Evolutionary conservation across 1,140 invertebrate genomes (phyloP), one percentile per base, ranked within the genome.

Genomic region (Harlomillsia oculata): DNA sequence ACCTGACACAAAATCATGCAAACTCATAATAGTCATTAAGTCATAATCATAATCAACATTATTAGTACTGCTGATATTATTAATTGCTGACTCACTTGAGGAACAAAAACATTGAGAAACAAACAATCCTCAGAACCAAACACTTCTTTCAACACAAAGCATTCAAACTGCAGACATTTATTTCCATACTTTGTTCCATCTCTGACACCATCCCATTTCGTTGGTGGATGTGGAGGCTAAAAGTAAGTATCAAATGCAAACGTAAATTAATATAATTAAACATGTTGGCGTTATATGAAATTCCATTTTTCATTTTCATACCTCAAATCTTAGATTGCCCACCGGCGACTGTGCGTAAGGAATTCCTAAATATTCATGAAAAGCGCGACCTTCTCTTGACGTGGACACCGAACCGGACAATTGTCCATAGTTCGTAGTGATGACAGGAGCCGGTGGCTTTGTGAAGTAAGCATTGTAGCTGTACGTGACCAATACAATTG

Each of bases 341-440:
- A 53, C 14, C 13, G 50, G 50, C 3, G 50, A 25, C 25, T 39
- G 39, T 40, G 50, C 50, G 28, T 25, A 53, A 2, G 36, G 50
- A 21, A 53, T 40, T 9, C 50, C 50, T 20, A 39, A n/a, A 18
- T 21, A 50, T 20, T 50, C 30, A 26, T 50, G 26, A n/a, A 18
- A 32, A 11, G 9, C 1, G 3, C 16, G 18, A 2, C 30, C 30
- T 0, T 36, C 8, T 8, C 48, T 2, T 5, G 37, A 34, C 13
- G 14, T 14, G 9, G 37, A 29, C 6, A 30, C 21, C 4, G 23
- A n/a, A 2, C 51, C 51, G 5, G 23, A n/a, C 0, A 56, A 5
- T 32, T 49, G 20, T 40, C 54, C 54, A 39, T 39, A 37, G 0
- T 28, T 49, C 1, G 32, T 56, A 5, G 18, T 16, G 9, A 54